Percentiles rank a stretch among this genome's conserved stretches.
These are phyloP conservation scores for Pristionchus pacificus DNA, from an alignment of 1,140 invertebrate genomes.

Conservation along the genomic window DNA sequence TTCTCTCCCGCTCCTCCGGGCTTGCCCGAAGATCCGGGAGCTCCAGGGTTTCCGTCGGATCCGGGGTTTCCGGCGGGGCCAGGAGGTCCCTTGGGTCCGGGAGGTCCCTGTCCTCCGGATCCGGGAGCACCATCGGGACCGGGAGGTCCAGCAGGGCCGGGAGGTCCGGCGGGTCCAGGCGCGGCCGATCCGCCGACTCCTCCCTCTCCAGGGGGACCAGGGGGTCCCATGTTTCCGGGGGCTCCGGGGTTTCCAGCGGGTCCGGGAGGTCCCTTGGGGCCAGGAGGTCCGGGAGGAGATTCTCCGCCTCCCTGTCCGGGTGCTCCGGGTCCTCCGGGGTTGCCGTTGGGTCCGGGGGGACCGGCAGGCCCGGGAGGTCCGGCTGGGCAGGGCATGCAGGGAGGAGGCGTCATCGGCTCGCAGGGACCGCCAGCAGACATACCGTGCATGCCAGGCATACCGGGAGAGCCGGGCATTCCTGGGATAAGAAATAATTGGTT, in stretches of 20 bases:
- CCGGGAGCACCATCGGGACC: background rate
- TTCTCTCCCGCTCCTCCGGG: background rate
- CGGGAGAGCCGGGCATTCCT: background rate
- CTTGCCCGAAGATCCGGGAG: background rate
- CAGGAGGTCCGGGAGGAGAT: background rate
- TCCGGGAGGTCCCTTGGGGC: background rate
- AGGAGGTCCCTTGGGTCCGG: background rate
- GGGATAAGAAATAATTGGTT: background rate
- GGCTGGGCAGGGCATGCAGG: background rate
- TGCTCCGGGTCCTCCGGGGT: background rate
- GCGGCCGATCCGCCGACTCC: background rate
- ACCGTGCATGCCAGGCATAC: background rate
- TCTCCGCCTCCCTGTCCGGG: background rate
- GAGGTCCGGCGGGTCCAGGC: background rate
- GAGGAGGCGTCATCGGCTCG: background rate
- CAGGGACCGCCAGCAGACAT: background rate
- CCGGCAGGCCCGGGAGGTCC: background rate
- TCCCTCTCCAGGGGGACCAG: background rate
- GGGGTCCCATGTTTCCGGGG: background rate
- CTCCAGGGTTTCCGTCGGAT: background rate
- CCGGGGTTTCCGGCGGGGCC: background rate
- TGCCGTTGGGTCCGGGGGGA: background rate
- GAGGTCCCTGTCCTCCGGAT: no score
- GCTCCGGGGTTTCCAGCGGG: background rate
- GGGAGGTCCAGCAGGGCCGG: background rate